Evolutionary conservation across 2,113 vertebrate species (phyloP).

Genomic region (Taurulus bubalis): DNA sequence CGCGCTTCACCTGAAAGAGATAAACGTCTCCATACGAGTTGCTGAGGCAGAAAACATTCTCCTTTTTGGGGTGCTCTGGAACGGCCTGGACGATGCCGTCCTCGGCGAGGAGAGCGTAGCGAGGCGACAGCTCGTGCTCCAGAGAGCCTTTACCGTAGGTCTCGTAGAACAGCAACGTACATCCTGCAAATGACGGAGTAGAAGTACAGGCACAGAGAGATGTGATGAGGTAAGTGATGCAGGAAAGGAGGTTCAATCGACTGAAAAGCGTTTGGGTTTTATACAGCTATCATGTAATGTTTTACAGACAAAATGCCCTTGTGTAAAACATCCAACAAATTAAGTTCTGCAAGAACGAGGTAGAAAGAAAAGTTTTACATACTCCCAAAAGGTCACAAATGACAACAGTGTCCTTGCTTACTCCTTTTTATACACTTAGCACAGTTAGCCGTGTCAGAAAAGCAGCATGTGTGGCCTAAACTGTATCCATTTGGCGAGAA

Average conservation of each 20-base stretch:
- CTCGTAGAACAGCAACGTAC: conserved; percentile 95
- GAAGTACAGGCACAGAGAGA: neutral
- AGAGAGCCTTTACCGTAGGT: conserved; percentile 89
- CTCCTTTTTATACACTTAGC: conserved; percentile 16
- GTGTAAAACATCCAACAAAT: conserved; percentile 21
- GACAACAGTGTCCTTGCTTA: neutral
- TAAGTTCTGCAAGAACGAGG: neutral
- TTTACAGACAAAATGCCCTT: conserved; percentile 14
- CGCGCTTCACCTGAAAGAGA: conserved; percentile 91
- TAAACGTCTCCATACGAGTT: conserved; percentile 96
- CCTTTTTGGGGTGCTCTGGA: conserved; percentile 97
- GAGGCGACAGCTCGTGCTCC: conserved; percentile 88
- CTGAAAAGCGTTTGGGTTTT: neutral
- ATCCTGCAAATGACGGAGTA: conserved; percentile 83
- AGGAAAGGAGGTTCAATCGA: neutral
- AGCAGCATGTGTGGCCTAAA: conserved; percentile 8
- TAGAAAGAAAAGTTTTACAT: conserved; percentile 2
- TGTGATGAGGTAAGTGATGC: neutral
- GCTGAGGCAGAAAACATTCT: conserved; percentile 98
- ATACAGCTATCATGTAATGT: neutral
- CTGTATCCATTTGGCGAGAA: conserved; percentile 25
- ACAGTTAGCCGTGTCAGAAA: conserved; percentile 5
- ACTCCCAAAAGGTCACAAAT: neutral
- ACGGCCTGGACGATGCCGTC: conserved; percentile 96
- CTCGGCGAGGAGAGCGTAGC: conserved; percentile 92